A percentile compares a stretch with the other conserved stretches of the same genome.
Evolutionary conservation across 2,888 invertebrate genomes (phyloP).

Genomic region (Pachydiplax longipennis): DNA sequence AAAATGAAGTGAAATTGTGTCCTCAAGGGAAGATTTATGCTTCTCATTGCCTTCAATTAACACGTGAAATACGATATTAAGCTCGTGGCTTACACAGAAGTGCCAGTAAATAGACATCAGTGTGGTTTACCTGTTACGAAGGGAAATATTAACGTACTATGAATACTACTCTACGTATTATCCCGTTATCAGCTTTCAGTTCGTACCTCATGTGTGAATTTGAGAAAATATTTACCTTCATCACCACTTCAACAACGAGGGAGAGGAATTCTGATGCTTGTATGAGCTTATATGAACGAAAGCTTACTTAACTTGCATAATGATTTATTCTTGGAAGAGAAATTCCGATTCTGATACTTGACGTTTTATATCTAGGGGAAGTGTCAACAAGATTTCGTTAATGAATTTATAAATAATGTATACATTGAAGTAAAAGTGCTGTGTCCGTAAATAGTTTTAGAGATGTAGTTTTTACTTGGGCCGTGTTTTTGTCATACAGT

Average conservation of each 20-base stretch:
- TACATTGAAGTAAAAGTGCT: conserved; percentile 2
- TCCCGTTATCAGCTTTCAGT: conserved; percentile 40
- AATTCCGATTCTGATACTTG: not conserved
- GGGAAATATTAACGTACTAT: conserved; percentile 42
- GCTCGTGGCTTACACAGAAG: conserved; percentile 16
- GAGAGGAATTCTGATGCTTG: not conserved
- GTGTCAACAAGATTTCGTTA: not conserved
- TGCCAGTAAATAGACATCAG: conserved; percentile 8
- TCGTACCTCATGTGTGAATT: conserved; percentile 33
- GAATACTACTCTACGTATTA: conserved; percentile 44
- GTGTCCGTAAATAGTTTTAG: conserved; percentile 22
- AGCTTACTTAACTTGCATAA: conserved; percentile 26
- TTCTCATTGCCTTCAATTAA: conserved; percentile 39
- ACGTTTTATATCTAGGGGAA: not conserved
- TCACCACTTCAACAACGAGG: not conserved
- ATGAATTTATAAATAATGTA: conserved; percentile 3
- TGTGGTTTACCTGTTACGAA: conserved; percentile 44
- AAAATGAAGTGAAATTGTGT: conserved; percentile 43
- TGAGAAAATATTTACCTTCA: not conserved
- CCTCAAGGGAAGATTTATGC: conserved; percentile 12
- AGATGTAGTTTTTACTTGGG: not conserved
- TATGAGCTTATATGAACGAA: conserved; percentile 20
- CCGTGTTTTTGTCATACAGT: conserved; percentile 22
- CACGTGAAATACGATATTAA: conserved; percentile 28
- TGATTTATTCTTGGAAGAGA: conserved; percentile 10